Percentiles rank a stretch among this genome's conserved stretches.
Conservation (phyloP, 1,140 invertebrate genomes). For the Drosophila navojoa region DNA sequence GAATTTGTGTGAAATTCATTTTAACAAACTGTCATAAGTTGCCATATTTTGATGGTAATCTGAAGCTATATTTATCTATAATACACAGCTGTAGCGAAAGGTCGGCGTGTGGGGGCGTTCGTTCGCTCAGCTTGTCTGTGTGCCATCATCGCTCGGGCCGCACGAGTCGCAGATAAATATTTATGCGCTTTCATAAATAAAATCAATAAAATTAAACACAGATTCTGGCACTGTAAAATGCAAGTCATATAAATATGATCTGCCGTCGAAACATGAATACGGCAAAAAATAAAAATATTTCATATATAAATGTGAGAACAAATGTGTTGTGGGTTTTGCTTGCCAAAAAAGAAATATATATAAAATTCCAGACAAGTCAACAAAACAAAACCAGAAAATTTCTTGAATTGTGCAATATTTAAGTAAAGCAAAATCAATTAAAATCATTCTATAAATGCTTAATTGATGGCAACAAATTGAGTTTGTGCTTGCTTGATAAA, state of each 20-base stretch:
- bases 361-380: slow-evolving; percentile 26
- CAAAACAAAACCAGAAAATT: slow-evolving; percentile 31
- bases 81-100: slow-evolving; percentile 17
- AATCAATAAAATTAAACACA: slow-evolving; percentile 39
- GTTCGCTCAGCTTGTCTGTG: slow-evolving; percentile 14
- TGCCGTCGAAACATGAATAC: not conserved
- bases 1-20: slow-evolving; percentile 70
- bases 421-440: slow-evolving; percentile 41
- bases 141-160: slow-evolving; percentile 42
- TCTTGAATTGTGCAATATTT: slow-evolving; percentile 11
- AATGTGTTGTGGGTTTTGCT: not conserved
- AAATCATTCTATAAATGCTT: slow-evolving; percentile 26
- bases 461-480: slow-evolving; percentile 55
- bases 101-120: slow-evolving; percentile 19
- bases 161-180: slow-evolving; percentile 67
- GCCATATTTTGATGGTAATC: slow-evolving; percentile 60
- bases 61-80: slow-evolving; percentile 70
- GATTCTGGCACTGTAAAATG: slow-evolving; percentile 21
- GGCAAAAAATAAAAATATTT: not conserved
- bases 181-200: slow-evolving; percentile 75
- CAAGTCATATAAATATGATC: slow-evolving; percentile 24
- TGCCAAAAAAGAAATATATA: slow-evolving; percentile 6
- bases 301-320: not conserved
- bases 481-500: slow-evolving; percentile 5
- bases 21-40: slow-evolving; percentile 76